A percentile compares a stretch with the other conserved stretches of the same genome.
These are phyloP conservation scores for Drosophila pachea DNA, from an alignment of 1,140 invertebrate genomes.

Conservation along the genomic window DNA sequence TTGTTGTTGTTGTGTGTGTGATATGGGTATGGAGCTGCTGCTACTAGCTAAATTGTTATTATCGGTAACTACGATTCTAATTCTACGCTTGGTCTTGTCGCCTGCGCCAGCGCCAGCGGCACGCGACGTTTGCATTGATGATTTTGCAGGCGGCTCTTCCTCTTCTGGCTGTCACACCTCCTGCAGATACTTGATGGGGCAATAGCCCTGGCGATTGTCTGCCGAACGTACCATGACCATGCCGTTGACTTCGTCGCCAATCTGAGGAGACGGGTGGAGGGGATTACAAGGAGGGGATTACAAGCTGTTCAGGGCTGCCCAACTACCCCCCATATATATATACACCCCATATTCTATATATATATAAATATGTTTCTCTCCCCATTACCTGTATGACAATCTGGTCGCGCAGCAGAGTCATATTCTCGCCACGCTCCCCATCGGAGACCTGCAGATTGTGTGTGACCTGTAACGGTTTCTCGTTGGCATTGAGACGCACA, in stretches of 20 bases:
- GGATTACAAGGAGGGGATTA: too few relatives aligned
- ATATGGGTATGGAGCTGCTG: slow-evolving; percentile 42
- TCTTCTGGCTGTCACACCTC: slow-evolving; percentile 87
- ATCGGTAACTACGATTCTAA: slow-evolving; percentile 76
- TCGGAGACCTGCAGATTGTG: slow-evolving; percentile 84
- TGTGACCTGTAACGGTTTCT: slow-evolving; percentile 91
- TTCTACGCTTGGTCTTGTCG: slow-evolving; percentile 79
- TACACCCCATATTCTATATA: too few relatives aligned
- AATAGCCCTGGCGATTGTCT: slow-evolving; percentile 90
- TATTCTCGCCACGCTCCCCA: slow-evolving; percentile 82
- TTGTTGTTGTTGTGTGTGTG: slow-evolving; percentile 26
- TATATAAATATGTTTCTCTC: neutral
- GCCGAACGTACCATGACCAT: slow-evolving; percentile 95
- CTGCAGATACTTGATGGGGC: slow-evolving; percentile 90
- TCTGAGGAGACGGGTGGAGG: slow-evolving; percentile 58
- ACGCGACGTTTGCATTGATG: slow-evolving; percentile 67
- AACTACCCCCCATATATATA: too few relatives aligned
- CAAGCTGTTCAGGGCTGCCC: too few relatives aligned
- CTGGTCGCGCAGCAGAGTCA: slow-evolving; percentile 84
- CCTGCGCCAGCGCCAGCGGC: slow-evolving; percentile 41
- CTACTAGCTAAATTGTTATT: slow-evolving; percentile 62
- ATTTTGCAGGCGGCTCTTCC: slow-evolving; percentile 77
- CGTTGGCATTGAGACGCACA: slow-evolving; percentile 91
- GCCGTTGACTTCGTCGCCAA: slow-evolving; percentile 93
- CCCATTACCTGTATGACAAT: slow-evolving; percentile 85